These are phyloP conservation scores for Andricus grossulariae DNA, from an alignment of 1,140 invertebrate species.

Conservation along the genomic window DNA sequence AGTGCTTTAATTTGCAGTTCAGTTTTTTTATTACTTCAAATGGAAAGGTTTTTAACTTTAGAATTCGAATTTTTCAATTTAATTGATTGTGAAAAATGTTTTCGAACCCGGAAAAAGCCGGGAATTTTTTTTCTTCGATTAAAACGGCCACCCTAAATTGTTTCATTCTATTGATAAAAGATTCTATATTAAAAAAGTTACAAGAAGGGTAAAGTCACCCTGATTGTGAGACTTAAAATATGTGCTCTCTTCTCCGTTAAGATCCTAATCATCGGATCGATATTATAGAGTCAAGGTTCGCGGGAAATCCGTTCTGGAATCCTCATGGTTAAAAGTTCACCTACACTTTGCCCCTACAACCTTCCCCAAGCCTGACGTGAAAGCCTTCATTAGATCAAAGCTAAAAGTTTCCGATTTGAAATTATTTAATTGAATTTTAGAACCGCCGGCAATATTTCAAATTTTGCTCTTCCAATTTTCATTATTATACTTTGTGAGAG, in stretches of 20 bases:
- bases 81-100: no score
- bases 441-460: neutral
- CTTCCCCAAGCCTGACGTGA: neutral
- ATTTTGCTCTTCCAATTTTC: neutral
- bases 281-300: constrained; percentile 58
- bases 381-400: neutral
- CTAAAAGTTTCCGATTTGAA: neutral
- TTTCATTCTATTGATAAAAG: no score
- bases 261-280: constrained; percentile 58
- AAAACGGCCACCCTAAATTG: no score
- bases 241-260: constrained; percentile 43
- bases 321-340: neutral
- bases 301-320: neutral
- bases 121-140: no score
- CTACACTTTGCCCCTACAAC: neutral
- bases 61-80: no score
- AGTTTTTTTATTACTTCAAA: no score
- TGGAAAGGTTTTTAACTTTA: no score
- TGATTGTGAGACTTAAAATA: constrained; percentile 1
- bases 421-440: neutral
- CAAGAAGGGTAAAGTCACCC: neutral
- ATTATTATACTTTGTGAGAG: no score
- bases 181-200: no score
- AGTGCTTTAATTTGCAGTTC: no score
- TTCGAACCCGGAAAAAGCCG: no score